Base-by-base conservation (phyloP, 2,113 vertebrate genomes). In the Sphaerodactylus townsendi region DNA sequence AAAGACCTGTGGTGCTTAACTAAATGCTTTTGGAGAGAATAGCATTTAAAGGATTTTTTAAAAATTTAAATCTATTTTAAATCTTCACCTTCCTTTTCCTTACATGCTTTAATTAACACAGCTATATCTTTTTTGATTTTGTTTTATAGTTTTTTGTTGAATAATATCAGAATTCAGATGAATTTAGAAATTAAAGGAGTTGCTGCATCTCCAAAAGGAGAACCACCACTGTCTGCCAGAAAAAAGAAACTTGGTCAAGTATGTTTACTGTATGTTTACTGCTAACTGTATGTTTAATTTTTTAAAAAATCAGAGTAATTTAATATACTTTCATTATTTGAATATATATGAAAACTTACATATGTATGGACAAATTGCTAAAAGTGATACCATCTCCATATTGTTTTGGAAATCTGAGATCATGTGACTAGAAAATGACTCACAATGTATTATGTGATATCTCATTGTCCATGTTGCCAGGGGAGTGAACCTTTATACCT, bases 161-260 rank as follows among this genome's bases (percentile, higher is more conserved):
- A n/a, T 81, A 48, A 41, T n/a, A 72, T 1, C 68, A n/a, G 59
- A 83, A 39, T 80, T 90, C 90, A 53, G 70, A 97, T 97, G 96
- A 93, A 96, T 88, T 94, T 95, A 39, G 92, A 96, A 77, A 69
- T 96, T 88, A 94, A 92, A 94, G 91, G 94, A 85, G 56, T 93
- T 85, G 69, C 93, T 53, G 87, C 91, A 3, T 90, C 93, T 65
- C 80, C 91, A 90, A 73, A 0, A 85, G 87, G 66, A 68, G 91
- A 93, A 86, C 39, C 73, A 86, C 87, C 50, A 15, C 79, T 90
- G 13, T 64, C 85, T 28, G 9, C 19, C 5, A 88, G 21, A 77
- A 89, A 53, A 28, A 90, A 92, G 72, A 92, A 92, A 46, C 8
- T 6, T 77, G 65, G 85, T 30, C 93, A 93, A 87, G 96, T 97